These are phyloP conservation scores for Diaphora mendica DNA, from an alignment of 2,888 invertebrate genomes.

Conservation along the genomic window DNA sequence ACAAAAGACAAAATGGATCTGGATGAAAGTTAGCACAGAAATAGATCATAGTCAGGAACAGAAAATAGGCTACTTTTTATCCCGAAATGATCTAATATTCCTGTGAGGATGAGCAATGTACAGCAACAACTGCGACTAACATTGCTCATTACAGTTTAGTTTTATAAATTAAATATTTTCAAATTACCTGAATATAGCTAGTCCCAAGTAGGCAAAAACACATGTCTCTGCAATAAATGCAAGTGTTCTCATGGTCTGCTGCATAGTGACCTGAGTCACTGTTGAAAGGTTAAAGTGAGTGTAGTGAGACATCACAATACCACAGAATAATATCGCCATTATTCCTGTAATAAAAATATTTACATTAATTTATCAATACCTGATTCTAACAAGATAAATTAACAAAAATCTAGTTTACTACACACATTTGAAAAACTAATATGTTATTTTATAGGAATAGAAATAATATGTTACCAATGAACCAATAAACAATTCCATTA, in stretches of 20 bases:
- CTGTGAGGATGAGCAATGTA: no score
- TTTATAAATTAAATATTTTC: background rate
- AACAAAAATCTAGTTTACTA: background rate
- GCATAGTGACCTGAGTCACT: slow-evolving; percentile 99
- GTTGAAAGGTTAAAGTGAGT: slow-evolving; percentile 99
- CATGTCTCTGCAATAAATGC: slow-evolving; percentile 99
- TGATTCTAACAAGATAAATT: background rate
- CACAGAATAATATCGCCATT: slow-evolving; percentile 99
- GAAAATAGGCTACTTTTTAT: no score
- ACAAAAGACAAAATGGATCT: no score
- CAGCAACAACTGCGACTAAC: no score
- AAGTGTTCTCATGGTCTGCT: slow-evolving; percentile 98
- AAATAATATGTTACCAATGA: background rate
- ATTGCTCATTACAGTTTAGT: no score
- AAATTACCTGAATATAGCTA: slow-evolving; percentile 90
- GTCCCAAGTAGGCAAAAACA: slow-evolving; percentile 98
- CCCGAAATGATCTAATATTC: no score
- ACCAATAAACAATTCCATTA: background rate
- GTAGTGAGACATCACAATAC: slow-evolving; percentile 99
- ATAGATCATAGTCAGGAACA: no score
- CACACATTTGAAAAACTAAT: background rate
- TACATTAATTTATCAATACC: background rate
- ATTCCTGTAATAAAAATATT: slow-evolving; percentile 89
- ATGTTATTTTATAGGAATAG: no score
- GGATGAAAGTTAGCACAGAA: no score